Conservation (phyloP, 2,797 vertebrate genomes). For the Coccyzus lansbergi region DNA sequence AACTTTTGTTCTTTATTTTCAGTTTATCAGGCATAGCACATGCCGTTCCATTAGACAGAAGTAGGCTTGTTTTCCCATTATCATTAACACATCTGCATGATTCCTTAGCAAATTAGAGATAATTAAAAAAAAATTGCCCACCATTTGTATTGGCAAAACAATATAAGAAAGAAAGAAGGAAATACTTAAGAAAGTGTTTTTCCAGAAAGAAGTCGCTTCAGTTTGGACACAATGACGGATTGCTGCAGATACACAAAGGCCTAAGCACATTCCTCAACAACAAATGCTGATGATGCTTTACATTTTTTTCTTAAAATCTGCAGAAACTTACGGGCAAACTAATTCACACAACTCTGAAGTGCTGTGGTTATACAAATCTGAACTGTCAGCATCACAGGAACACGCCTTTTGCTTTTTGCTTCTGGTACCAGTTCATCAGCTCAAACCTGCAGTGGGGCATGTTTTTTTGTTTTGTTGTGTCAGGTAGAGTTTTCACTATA, state of each 20-base stretch:
- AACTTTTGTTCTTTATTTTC: conserved; percentile 19
- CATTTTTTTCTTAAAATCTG: not conserved
- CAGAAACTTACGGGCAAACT: not conserved
- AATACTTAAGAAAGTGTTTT: conserved; percentile 29
- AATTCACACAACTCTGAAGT: not conserved
- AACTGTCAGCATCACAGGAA: not conserved
- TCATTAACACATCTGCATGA: not conserved
- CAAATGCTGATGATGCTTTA: not conserved
- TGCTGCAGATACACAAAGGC: not conserved
- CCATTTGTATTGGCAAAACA: conserved; percentile 54
- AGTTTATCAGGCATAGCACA: not conserved
- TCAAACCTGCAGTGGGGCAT: not conserved
- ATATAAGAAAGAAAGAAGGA: not conserved
- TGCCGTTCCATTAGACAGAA: conserved; percentile 8
- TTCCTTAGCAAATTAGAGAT: conserved; percentile 35
- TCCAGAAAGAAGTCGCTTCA: not conserved
- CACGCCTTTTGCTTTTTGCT: not conserved
- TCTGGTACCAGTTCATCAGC: not conserved
- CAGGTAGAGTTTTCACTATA: not conserved
- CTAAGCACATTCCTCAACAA: not conserved
- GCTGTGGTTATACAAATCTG: not conserved
- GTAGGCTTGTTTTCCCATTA: conserved; percentile 3
- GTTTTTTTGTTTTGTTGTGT: too few species aligned
- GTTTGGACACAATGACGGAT: not conserved
- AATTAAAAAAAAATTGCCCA: conserved; percentile 37